phyloP scores from a whole-genome alignment of 2,888 invertebrate species.

The Drosophila nigricruria region DNA sequence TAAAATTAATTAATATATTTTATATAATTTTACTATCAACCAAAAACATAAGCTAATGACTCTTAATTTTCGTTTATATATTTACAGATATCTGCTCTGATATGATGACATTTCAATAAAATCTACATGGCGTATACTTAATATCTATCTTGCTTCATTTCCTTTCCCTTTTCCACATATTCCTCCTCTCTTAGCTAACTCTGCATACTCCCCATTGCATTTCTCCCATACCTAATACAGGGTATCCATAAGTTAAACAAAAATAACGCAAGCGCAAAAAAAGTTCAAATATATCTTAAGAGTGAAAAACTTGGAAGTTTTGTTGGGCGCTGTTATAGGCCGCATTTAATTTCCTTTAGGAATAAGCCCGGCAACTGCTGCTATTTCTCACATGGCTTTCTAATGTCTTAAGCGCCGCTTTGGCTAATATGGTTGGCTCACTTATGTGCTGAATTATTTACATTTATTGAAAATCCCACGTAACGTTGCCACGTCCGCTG shows the following conservation, averaged over 20 bases:
- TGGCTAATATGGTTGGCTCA: constrained; percentile 70
- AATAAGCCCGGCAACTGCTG: constrained; percentile 57
- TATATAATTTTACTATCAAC: no score
- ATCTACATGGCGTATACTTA: no score
- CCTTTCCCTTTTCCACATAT: neutral
- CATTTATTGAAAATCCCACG: constrained; percentile 69
- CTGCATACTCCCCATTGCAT: neutral
- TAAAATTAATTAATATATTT: no score
- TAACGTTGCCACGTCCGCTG: constrained; percentile 27
- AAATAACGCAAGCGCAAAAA: constrained; percentile 19
- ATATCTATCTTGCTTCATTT: neutral
- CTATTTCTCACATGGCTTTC: constrained; percentile 74
- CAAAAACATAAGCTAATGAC: no score
- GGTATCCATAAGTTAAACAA: constrained; percentile 23
- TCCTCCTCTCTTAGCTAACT: neutral
- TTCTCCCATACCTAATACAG: neutral
- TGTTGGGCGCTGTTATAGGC: constrained; percentile 27
- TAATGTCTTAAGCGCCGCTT: constrained; percentile 53
- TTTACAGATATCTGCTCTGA: no score
- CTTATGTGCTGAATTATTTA: constrained; percentile 75
- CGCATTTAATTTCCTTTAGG: constrained; percentile 72
- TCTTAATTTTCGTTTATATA: no score
- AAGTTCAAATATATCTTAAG: constrained; percentile 11
- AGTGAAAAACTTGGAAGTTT: constrained; percentile 52
- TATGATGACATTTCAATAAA: no score